Conservation (phyloP, 1,140 invertebrate genomes). For the Polyergus mexicanus region DNA sequence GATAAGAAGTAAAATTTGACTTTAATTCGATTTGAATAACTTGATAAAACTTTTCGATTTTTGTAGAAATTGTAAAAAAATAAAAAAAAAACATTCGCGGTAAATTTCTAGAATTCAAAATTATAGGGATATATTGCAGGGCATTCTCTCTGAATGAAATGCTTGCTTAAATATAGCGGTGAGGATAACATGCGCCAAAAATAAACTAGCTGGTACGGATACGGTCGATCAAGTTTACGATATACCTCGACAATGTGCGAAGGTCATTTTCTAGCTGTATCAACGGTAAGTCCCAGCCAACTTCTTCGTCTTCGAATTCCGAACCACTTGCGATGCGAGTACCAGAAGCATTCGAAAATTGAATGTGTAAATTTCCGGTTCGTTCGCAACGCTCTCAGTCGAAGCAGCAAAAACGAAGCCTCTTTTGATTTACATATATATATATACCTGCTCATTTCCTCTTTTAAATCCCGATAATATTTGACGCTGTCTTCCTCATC, state of each 20-base stretch:
- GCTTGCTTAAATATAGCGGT: background rate
- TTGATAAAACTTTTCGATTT: background rate
- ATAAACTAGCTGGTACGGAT: background rate
- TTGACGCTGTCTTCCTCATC: slow-evolving; percentile 85
- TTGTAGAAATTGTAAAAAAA: background rate
- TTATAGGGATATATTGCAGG: background rate
- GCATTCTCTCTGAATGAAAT: background rate
- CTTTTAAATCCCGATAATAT: slow-evolving; percentile 86
- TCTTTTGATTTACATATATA: slow-evolving; percentile 37
- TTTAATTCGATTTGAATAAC: background rate
- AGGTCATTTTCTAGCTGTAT: slow-evolving; percentile 87
- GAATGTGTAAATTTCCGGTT: slow-evolving; percentile 78
- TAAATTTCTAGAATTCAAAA: slow-evolving; percentile 16
- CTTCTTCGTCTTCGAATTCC: slow-evolving; percentile 86
- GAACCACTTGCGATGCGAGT: slow-evolving; percentile 86
- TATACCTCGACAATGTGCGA: slow-evolving; percentile 84
- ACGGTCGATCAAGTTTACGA: slow-evolving; percentile 14
- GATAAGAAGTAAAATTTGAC: background rate
- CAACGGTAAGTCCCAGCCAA: slow-evolving; percentile 87
- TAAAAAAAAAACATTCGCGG: background rate
- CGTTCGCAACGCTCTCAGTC: background rate
- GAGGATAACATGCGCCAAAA: background rate
- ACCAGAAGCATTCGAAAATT: slow-evolving; percentile 84
- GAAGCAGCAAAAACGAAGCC: background rate
- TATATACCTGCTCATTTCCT: slow-evolving; percentile 87